A percentile compares a stretch with the other conserved stretches of the same genome.
These are phyloP conservation scores for Iguana delicatissima DNA, from an alignment of 2,797 vertebrate species.

Conservation along the genomic window DNA sequence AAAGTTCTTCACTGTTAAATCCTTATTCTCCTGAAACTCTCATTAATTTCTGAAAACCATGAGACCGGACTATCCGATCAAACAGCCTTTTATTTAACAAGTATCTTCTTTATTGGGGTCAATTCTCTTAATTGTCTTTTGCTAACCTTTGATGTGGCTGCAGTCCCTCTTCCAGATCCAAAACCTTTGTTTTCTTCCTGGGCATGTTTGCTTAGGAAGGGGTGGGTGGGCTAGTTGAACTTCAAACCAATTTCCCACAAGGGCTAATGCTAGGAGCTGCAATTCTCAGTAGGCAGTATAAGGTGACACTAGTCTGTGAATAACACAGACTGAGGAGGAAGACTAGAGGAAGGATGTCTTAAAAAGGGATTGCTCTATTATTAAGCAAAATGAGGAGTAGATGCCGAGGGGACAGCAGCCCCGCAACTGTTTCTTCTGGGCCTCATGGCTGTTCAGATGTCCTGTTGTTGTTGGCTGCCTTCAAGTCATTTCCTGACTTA, in stretches of 20 bases:
- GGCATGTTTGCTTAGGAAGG: too few relatives aligned
- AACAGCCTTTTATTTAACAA: slow-evolving; percentile 10
- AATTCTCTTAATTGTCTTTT: slow-evolving; percentile 8
- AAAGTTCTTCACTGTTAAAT: neutral
- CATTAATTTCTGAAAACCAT: slow-evolving; percentile 9
- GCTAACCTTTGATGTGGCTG: slow-evolving; percentile 1
- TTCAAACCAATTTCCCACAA: neutral
- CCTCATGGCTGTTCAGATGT: neutral
- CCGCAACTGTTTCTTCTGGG: neutral
- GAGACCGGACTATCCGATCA: neutral
- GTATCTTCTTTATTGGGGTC: neutral
- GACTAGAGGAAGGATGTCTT: neutral
- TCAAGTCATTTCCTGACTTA: too few relatives aligned
- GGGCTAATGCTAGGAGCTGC: too few relatives aligned
- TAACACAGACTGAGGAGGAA: neutral
- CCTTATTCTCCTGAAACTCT: neutral
- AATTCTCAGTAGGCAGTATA: neutral
- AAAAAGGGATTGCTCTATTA: neutral
- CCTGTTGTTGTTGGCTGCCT: neutral
- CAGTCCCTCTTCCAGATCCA: slow-evolving; percentile 1
- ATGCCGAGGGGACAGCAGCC: neutral
- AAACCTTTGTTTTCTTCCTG: neutral
- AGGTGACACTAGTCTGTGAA: neutral
- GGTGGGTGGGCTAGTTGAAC: too few relatives aligned
- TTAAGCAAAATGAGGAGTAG: neutral